Base-by-base conservation (phyloP, 37 sponge, comb jelly and placozoan species). In the Aphrocallistes beatrix region DNA sequence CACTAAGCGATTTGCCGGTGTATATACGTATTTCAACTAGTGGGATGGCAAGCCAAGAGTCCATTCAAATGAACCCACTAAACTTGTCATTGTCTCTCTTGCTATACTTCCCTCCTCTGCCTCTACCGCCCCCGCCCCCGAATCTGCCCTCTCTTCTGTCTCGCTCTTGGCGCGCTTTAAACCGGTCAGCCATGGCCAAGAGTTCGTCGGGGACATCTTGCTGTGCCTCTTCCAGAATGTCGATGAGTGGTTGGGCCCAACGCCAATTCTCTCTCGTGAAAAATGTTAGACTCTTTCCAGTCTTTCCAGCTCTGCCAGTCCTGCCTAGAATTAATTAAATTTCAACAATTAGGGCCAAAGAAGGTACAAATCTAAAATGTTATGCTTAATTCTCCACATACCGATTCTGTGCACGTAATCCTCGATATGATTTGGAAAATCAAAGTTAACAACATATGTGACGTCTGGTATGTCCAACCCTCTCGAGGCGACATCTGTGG, bases 401-500 rank as follows among this genome's bases (percentile, higher is more conserved):
- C 75, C 75, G 37, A 97, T 90, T 28, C 97, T 83, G 82, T 96
- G 97, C 36, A 96, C 97, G 83, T 96, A 96, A 50, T 96, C 97
- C 84, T 96, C 97, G 85, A 96, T 93, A 85, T 96, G 88, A n/a
- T 51, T 51, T 0, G 91, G 96, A 82, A 97, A 96, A 85, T 96
- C 97, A 86, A 88, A 96, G 86, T 96, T 96, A 34, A 96, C 92
- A 1, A 96, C 97, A 87, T 91, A 95, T 90, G 93, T 97, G 50
- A 97, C 85, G 38, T 93, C 93, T 39, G 88, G 88, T 42, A 97
- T 93, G 83, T 97, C 98, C 39, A 97, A 88, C 38, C 98, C 98
- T 83, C 98, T 87, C n/a, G 94, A 93, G 23, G 98, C 98, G 0
- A 97, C 98, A 88, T 97, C 98, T 37, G 98, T 97, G 0, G 98